Evolutionary conservation across 2,797 vertebrate species (phyloP), one percentile per base, ranked within the genome.

Genomic region (Darevskia nairensis): DNA sequence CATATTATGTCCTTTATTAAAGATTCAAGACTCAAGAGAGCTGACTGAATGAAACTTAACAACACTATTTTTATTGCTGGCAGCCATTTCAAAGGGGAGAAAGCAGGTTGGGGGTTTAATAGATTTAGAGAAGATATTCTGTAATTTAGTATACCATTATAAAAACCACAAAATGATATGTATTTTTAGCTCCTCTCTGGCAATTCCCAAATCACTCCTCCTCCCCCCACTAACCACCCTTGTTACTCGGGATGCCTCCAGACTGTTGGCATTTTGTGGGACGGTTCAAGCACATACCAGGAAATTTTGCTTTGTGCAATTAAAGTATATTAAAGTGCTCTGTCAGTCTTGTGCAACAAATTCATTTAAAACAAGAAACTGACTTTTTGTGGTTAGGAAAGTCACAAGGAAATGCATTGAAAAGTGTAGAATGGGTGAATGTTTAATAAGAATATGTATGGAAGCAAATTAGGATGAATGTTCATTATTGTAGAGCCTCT

Each of bases 31-130:
- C 91, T 89, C 88, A 86, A 89, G 0, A 6, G 55, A 93, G 86
- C 90, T 91, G 55, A 90, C 81, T 84, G 74, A 93, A 91, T 91
- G 93, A 93, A 92, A 87, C 77, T 89, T 72, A 11, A 94, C 46
- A 90, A 66, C 19, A 82, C 23, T 83, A 29, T 72, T 93, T 91
- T 88, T 80, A 89, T 83, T 84, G 64, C 46, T 93, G 55, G 32
- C 15, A 92, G 32, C 41, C 83, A 85, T 89, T 91, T 87, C 72
- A 72, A 87, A 4, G 46, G n/a, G 71, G 35, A 72, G 64, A 94
- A 88, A 46, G 8, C 2, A 91, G 80, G 79, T 86, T 92, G 85
- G 76, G 77, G 75, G 6, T 79, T 84, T 77, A 82, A 92, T 32
- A 80, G 72, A 13, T 9, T 94, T 81, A 75, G 86, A 78, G 88